Conservation (phyloP, 2,888 invertebrate species). For the Terebella lapidaria region DNA sequence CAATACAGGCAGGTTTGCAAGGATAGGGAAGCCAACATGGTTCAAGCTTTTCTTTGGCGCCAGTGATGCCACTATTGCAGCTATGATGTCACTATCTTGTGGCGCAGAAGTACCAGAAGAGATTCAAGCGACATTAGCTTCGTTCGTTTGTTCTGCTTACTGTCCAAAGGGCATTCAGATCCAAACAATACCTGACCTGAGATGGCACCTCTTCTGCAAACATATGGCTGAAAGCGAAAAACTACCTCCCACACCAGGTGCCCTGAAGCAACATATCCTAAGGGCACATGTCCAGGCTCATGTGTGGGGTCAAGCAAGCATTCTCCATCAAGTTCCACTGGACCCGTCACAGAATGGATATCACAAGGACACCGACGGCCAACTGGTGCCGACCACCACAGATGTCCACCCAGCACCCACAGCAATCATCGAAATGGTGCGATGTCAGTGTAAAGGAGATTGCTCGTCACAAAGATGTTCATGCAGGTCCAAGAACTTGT, state of each 20-base stretch:
- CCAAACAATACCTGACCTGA: neutral
- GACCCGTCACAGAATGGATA: neutral
- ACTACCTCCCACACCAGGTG: neutral
- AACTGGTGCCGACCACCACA: neutral
- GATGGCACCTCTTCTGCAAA: neutral
- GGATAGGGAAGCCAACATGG: neutral
- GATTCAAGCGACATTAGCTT: neutral
- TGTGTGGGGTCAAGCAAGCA: neutral
- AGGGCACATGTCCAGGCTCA: neutral
- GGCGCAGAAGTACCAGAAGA: neutral
- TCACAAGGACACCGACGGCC: neutral
- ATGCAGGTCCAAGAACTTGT: too few species aligned
- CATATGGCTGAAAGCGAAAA: neutral
- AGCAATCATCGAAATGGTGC: neutral
- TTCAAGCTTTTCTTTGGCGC: neutral
- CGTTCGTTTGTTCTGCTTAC: neutral
- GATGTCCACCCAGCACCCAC: neutral
- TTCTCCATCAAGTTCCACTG: neutral
- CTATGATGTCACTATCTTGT: neutral
- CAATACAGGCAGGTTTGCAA: neutral
- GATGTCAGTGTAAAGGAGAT: neutral
- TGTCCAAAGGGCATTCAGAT: neutral
- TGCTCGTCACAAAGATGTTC: neutral
- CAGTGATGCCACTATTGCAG: neutral
- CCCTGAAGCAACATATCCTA: neutral